Evolutionary conservation across 2,888 invertebrate genomes (phyloP), one percentile per base, ranked within the genome.

Genomic region (Pyrgus malvae): DNA sequence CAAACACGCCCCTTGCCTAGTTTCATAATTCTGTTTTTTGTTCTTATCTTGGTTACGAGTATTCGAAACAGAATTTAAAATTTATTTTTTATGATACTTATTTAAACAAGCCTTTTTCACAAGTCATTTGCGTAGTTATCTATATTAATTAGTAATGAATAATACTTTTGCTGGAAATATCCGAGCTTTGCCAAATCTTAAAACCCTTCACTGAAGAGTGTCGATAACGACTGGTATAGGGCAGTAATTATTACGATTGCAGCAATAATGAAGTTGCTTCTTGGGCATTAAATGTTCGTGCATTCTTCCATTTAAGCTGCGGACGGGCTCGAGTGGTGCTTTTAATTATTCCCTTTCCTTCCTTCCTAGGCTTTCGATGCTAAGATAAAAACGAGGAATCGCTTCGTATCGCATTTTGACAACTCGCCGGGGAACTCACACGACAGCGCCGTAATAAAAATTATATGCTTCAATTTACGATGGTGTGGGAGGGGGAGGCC

Each of bases 381-480:
- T 44, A 55, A 55, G 55, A 55, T 46, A 48, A 48, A 49, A 46
- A 40, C 54, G 2, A 23, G 46, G 46, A 38, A 54, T 51, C 51
- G 44, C 14, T 19, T 59, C 61, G 65, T 62, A 64, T 63, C 60
- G 60, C 60, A 61, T 68, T 68, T 65, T 68, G 69, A 69, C 68
- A 68, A 68, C 64, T 67, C 67, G 61, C 67, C 71, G 70, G 74
- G 71, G 76, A 74, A 68, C 83, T 79, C 76, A 83, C 76, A 84
- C 85, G 85, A 83, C 86, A 83, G 79, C 76, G 72, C 72, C 75
- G 89, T 88, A 90, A 90, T 90, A 90, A 90, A 90, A 90, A 90
- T 90, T 90, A 90, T 90, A 90, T 89, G 89, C 89, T 87, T 87
- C 90, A 89, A 90, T 90, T 90, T 90, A 89, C 88, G 88, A 85